Percentiles rank a stretch among this genome's conserved stretches.
These are phyloP conservation scores for Rhaphigaster nebulosa DNA, from an alignment of 2,888 invertebrate genomes.

Conservation along the genomic window DNA sequence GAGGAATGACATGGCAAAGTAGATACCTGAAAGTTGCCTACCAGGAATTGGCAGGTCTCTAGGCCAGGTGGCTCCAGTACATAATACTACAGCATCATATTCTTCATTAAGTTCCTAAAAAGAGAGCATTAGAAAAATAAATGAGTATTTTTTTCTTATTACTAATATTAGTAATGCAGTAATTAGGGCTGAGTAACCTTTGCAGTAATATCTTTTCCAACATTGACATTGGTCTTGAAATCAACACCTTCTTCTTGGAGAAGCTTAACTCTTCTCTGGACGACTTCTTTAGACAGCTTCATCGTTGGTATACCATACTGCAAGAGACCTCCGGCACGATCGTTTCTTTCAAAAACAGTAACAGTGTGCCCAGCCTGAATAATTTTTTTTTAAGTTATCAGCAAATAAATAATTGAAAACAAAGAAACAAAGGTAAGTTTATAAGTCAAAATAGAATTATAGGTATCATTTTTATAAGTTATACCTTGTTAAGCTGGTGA, in stretches of 20 bases:
- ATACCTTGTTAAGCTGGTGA: constrained; percentile 91
- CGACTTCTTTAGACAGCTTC: constrained; percentile 96
- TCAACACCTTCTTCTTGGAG: constrained; percentile 89
- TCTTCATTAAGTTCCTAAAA: constrained; percentile 71
- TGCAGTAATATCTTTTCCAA: constrained; percentile 91
- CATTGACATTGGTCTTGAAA: constrained; percentile 91
- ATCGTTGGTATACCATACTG: constrained; percentile 99
- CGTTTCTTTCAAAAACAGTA: constrained; percentile 97
- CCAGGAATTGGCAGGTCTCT: constrained; percentile 90
- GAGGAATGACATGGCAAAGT: constrained; percentile 98
- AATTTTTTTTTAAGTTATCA: not conserved
- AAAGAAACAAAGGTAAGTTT: not conserved
- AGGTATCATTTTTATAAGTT: not conserved
- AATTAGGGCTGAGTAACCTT: constrained; percentile 69
- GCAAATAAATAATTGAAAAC: not conserved
- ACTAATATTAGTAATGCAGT: not conserved
- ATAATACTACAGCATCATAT: constrained; percentile 89
- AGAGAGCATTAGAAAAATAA: constrained; percentile 13
- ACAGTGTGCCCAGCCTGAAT: constrained; percentile 90
- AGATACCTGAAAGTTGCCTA: constrained; percentile 90
- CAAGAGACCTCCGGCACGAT: constrained; percentile 92
- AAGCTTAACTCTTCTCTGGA: constrained; percentile 88
- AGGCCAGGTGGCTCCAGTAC: constrained; percentile 97
- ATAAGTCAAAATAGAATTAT: not conserved
- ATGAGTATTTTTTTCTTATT: constrained; percentile 67